Evolutionary conservation across 2,113 vertebrate genomes (phyloP), one percentile per base, ranked within the genome.

Genomic region (Mesocricetus auratus): DNA sequence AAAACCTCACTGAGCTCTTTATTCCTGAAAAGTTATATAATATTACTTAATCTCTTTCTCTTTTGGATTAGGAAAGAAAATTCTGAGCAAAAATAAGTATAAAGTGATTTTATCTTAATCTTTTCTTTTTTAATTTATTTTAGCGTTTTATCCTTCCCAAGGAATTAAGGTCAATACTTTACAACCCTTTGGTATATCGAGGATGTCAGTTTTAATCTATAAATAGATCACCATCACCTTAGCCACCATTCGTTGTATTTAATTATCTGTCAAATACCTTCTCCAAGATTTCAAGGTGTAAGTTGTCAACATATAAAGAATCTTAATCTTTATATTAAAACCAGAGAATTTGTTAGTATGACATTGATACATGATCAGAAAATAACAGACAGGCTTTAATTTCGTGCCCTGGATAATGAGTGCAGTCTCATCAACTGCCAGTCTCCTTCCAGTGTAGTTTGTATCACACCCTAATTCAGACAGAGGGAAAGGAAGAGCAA

Each of bases 61-160:
- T 89, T 93, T 92, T 60, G 16, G 33, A 4, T 85, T 79, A 19
- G 6, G 9, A 39, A 85, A 64, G 4, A 71, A 94, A 93, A 15
- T 2, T 50, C 60, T 73, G 64, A 10, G 64, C n/a, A 88, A 92
- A 97, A 95, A 81, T 95, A n/a, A 62, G 4, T 68, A 13, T 53
- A 31, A 7, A 68, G 86, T 82, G 21, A 90, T 94, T 91, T 94
- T 78, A 89, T 90, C 90, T 95, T 95, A 77, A 60, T 73, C 7
- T 47, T 39, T 85, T 96, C 42, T 31, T n/a, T 45, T 86, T 36
- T 85, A 89, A 91, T 86, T 94, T 81, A 11, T 81, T 96, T 86
- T 88, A 56, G 73, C 45, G 64, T 75, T 77, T 64, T 90, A 77
- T 69, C 22, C 8, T 75, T 90, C 33, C 50, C 22, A 31, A 85